Evolutionary conservation across 2,888 invertebrate genomes (phyloP).

Genomic region (Cloeon dipterum): DNA sequence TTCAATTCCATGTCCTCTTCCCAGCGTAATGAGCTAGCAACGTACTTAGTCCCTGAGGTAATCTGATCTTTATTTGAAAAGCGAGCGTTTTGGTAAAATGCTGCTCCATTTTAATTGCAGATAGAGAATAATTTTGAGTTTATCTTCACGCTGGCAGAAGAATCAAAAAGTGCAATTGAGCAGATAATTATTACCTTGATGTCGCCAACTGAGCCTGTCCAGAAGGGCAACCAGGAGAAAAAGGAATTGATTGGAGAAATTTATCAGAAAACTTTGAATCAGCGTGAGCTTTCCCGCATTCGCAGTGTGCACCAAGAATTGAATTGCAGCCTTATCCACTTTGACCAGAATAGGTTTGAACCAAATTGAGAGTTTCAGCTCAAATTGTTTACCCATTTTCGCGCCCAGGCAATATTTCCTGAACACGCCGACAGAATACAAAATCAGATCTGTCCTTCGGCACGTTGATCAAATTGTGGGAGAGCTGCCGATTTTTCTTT

Average conservation of each 20-base stretch:
- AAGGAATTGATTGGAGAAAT: too few relatives aligned
- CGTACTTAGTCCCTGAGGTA: conserved; percentile 42
- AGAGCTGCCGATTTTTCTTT: conserved; percentile 34
- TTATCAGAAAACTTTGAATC: too few relatives aligned
- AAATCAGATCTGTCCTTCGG: conserved; percentile 31
- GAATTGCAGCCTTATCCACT: conserved; percentile 23
- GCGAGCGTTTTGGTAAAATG: too few relatives aligned
- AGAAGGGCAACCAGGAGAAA: neutral
- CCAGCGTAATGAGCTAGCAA: conserved; percentile 34
- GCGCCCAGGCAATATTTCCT: conserved; percentile 29
- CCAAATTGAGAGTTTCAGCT: too few relatives aligned
- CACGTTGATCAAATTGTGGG: conserved; percentile 36
- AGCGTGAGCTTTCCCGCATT: conserved; percentile 28
- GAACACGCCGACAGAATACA: conserved; percentile 31
- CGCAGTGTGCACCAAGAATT: conserved; percentile 29
- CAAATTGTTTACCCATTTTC: conserved; percentile 4
- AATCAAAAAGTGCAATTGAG: conserved; percentile 33
- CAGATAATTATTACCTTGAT: conserved; percentile 20
- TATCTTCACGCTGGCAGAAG: conserved; percentile 29
- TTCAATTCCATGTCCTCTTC: conserved; percentile 29
- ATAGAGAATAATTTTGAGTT: conserved; percentile 35
- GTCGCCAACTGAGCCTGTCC: neutral
- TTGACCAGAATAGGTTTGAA: conserved; percentile 27
- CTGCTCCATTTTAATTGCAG: too few relatives aligned
- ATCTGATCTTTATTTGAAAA: too few relatives aligned